Evolutionary conservation across 2,113 vertebrate species (phyloP).

Genomic region (Labrus mixtus): DNA sequence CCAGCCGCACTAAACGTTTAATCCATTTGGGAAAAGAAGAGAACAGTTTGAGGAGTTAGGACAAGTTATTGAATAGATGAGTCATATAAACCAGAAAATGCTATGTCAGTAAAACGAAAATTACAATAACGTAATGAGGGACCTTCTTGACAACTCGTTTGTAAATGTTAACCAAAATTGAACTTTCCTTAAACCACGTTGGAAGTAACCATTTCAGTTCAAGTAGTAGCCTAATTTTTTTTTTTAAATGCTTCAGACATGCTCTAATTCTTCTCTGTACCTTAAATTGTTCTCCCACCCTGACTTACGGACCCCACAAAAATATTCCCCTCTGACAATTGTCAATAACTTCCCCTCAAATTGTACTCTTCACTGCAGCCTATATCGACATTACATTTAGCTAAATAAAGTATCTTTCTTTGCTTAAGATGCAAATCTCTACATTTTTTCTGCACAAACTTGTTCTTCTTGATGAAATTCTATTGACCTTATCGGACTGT

Average conservation of each 20-base stretch:
- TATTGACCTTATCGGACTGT: background rate
- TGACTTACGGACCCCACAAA: background rate
- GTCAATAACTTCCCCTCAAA: background rate
- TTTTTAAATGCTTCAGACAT: background rate
- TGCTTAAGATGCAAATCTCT: background rate
- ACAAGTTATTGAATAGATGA: too few species aligned
- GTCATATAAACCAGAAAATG: too few species aligned
- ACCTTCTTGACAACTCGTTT: background rate
- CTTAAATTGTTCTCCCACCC: background rate
- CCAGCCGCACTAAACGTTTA: background rate
- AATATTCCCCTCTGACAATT: slow-evolving; percentile 10
- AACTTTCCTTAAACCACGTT: background rate
- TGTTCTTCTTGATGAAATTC: background rate
- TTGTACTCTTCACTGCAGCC: background rate
- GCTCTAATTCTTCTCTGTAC: background rate
- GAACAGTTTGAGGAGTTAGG: too few species aligned
- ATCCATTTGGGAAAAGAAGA: background rate
- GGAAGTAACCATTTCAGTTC: background rate
- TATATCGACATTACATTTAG: background rate
- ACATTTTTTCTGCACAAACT: background rate
- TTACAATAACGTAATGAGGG: background rate
- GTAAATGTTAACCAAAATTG: background rate
- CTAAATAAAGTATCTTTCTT: slow-evolving; percentile 17
- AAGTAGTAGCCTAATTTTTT: too few species aligned
- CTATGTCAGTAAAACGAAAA: too few species aligned